Evolutionary conservation across 2,797 vertebrate genomes (phyloP), one percentile per base, ranked within the genome.

Genomic region (Acrossocheilus fasciatus): DNA sequence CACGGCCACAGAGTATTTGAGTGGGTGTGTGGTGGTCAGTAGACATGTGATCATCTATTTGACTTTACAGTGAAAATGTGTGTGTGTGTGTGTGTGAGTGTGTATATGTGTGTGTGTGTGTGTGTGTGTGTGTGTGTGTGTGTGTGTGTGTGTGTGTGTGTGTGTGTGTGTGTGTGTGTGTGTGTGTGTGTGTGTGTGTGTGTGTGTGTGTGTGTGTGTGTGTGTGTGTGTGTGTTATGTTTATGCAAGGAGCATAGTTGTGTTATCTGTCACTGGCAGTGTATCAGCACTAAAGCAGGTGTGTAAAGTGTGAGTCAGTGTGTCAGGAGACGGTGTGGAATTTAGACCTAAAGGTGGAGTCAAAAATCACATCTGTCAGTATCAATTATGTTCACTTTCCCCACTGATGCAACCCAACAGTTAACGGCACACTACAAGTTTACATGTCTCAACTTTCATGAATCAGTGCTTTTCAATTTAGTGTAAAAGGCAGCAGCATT

Each of bases 31-130:
- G 81, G 68, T 68, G 41, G 57, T 79, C 64, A 30, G 23, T 81
- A 81, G 78, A 34, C 78, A 45, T 62, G 54, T 36, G 69, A 70
- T 57, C 83, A 85, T 70, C 52, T 47, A 47, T 79, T 69, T 85
- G 9, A 34, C 18, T 70, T 50, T 79, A 43, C 36, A n/a, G 80
- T 47, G 20, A 69, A 82, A 54, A 45, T 76, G 64, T 36, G 30
- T 66, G 26, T 64, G n/a, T 43, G 57, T 8, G 45, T 50, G 39
- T 66, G 66, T 66, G 18, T 84, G 26, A 1, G 26, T 26, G 26
- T 26, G 26, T 26, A 1, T 26, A 1, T 26, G 26, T 26, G 26
- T 26, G 26, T 26, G 26, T 26, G 26, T 26, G 26, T 26, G 26
- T 26, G 45, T 57, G 36, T 41, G 54, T 8, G 43, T 57, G 23